These are phyloP conservation scores for Sinotaia quadrata DNA, from an alignment of 2,888 invertebrate species.

Conservation along the genomic window DNA sequence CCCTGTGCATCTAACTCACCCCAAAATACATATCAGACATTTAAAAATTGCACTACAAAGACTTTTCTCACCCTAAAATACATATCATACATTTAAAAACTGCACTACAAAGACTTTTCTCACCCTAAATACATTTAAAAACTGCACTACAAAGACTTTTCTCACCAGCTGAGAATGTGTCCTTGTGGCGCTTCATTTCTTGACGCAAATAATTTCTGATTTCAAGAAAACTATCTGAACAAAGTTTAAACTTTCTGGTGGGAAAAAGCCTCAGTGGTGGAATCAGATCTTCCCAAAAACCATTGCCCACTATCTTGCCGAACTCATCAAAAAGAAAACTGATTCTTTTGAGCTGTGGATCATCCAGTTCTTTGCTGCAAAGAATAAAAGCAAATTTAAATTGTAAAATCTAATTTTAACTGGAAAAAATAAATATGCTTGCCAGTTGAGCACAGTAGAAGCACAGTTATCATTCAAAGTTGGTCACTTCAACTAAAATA, in stretches of 20 bases:
- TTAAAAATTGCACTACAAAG: too few species aligned
- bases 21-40: too few species aligned
- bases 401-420: too few species aligned
- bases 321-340: constrained; percentile 2
- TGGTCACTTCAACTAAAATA: too few species aligned
- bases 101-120: too few species aligned
- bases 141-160: too few species aligned
- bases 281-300: constrained; percentile 29
- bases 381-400: background rate
- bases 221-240: background rate
- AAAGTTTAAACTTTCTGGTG: constrained; percentile 3
- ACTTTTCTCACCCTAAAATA: too few species aligned
- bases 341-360: constrained; percentile 3
- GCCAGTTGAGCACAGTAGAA: too few species aligned
- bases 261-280: constrained; percentile 23
- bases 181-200: constrained; percentile 20
- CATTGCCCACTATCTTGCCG: constrained; percentile 10
- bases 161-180: constrained; percentile 29
- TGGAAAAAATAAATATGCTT: background rate
- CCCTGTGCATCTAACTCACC: too few species aligned
- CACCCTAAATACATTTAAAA: too few species aligned
- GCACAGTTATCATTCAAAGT: too few species aligned
- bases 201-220: background rate
- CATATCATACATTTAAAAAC: too few species aligned
- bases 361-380: constrained; percentile 16